Evolutionary conservation across 2,113 vertebrate genomes (phyloP), one percentile per base, ranked within the genome.

Genomic region (Zosterops hypoxanthus): DNA sequence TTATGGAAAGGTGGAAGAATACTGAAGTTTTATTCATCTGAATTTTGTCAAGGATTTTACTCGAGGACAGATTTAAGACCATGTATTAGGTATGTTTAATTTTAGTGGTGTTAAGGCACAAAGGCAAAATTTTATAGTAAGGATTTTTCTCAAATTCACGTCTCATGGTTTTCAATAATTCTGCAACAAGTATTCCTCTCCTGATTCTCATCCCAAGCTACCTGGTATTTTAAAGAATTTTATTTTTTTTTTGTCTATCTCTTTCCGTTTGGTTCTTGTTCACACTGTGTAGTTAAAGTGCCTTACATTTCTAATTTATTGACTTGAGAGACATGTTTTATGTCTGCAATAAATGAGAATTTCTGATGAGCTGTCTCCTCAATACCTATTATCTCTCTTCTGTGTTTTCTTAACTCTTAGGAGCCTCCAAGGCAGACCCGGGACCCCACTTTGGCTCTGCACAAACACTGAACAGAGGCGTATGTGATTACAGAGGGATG

Each of bases 391-490:
- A 47, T 94, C 53, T 88, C 19, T 94, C 29, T 80, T 89, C 49
- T 86, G 49, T 93, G 28, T 90, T 87, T 82, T 9, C 31, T 75
- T 73, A 36, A 79, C 26, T 91, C n/a, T 41, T 94, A 97, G 96
- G 83, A 86, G 18, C 56, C 72, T 78, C 46, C n/a, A 9, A 56
- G 23, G 15, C 56, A 92, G 83, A 92, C 72, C 21, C 28, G 49
- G 61, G 60, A 89, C 49, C 53, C 20, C n/a, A 7, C 49, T 82
- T 65, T 65, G 41, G 7, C 44, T 88, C 31, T 86, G 61, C n/a
- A 66, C 24, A 60, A 60, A 41, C 1, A 0, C 77, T 87, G 41
- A 79, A 68, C 12, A 46, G 73, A 79, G 34, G 22, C 83, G n/a
- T 28, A 21, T 26, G 4, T 56, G 53, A 75, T 56, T 84, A 28